Percentiles rank a stretch among this genome's conserved stretches.
Evolutionary conservation across 2,113 vertebrate genomes (phyloP).

Genomic region (Oreotrochilus melanogaster): DNA sequence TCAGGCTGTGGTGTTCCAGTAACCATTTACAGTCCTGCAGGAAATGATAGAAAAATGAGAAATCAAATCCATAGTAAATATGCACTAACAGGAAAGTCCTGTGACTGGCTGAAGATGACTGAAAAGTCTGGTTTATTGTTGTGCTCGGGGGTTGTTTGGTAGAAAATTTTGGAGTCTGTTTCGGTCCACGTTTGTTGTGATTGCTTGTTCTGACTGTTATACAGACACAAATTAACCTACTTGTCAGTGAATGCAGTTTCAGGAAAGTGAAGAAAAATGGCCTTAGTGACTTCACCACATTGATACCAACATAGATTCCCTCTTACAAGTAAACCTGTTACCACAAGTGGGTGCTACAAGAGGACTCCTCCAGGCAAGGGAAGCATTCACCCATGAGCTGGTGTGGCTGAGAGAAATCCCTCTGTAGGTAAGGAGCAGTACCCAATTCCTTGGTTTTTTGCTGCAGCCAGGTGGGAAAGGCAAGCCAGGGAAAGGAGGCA

Average conservation of each 20-base stretch:
- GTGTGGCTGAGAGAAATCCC: background rate
- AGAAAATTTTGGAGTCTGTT: background rate
- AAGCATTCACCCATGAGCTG: background rate
- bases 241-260: background rate
- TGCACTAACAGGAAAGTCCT: background rate
- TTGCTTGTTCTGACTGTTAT: background rate
- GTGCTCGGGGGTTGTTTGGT: background rate
- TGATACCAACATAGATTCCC: background rate
- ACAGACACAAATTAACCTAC: background rate
- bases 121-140: background rate
- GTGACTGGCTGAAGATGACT: background rate
- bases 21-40: background rate
- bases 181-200: background rate
- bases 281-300: background rate
- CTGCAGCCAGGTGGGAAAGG: background rate
- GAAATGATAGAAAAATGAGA: background rate
- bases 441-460: too few species aligned
- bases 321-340: background rate
- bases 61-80: background rate
- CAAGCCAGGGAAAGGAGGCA: background rate
- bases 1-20: background rate
- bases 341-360: background rate
- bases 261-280: background rate
- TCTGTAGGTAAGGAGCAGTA: background rate
- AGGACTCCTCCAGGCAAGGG: background rate